These are phyloP conservation scores for Lanistes nyassanus DNA, from an alignment of 1,140 invertebrate genomes.

Conservation along the genomic window DNA sequence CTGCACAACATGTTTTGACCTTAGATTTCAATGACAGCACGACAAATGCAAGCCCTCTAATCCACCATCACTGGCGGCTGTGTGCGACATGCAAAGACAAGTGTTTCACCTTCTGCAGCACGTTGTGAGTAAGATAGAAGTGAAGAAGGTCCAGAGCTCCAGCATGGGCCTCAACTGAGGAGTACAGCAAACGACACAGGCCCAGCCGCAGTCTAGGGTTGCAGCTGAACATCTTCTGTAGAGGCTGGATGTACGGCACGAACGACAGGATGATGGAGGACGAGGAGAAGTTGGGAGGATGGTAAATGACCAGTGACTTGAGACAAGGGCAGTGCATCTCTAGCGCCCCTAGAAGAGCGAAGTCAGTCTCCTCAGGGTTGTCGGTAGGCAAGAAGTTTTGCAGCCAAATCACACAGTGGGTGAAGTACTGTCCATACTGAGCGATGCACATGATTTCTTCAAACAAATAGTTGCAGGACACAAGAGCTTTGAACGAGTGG, in stretches of 20 bases:
- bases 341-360: constrained; percentile 8
- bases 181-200: constrained; percentile 14
- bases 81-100: background rate
- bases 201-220: background rate
- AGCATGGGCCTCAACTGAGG: constrained; percentile 13
- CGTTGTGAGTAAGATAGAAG: constrained; percentile 15
- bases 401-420: constrained; percentile 17
- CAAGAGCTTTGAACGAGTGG: background rate
- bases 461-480: constrained; percentile 5
- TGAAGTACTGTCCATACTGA: constrained; percentile 22
- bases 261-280: constrained; percentile 19
- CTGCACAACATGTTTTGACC: no score
- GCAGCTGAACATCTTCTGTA: constrained; percentile 9
- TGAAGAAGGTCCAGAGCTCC: constrained; percentile 16
- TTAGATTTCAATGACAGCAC: no score
- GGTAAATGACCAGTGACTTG: constrained; percentile 18
- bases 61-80: no score
- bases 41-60: no score
- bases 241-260: constrained; percentile 11
- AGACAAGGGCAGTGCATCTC: constrained; percentile 11
- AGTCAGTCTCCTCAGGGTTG: constrained; percentile 19
- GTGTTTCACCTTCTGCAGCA: constrained; percentile 16
- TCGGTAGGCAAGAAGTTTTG: constrained; percentile 18
- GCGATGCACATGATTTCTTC: constrained; percentile 17
- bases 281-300: constrained; percentile 14